Percentiles rank a stretch among this genome's conserved stretches.
Evolutionary conservation across 2,113 vertebrate genomes (phyloP).

Genomic region (Eublepharis macularius): DNA sequence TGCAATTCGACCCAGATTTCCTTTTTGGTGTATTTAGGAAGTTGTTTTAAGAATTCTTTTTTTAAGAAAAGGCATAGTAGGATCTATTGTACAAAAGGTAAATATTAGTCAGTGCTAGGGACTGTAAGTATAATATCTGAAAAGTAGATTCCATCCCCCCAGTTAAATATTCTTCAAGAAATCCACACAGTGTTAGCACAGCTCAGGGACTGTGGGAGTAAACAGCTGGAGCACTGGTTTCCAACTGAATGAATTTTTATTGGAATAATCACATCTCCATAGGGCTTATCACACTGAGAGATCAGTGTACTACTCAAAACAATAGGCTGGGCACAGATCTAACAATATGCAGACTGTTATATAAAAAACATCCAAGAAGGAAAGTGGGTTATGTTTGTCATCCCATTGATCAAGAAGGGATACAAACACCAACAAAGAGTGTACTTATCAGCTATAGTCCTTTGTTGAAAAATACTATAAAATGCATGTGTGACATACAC

Average conservation of each 20-base stretch:
- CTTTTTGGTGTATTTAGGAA: conserved; percentile 28
- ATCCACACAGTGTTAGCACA: conserved; percentile 70
- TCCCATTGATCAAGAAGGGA: conserved; percentile 48
- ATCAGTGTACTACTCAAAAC: conserved; percentile 79
- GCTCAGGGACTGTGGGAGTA: conserved; percentile 79
- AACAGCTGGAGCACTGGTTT: conserved; percentile 84
- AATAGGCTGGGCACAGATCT: conserved; percentile 69
- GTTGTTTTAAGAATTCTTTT: conserved; percentile 36
- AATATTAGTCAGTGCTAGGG: not conserved
- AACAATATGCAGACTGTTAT: conserved; percentile 54
- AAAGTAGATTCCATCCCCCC: conserved; percentile 57
- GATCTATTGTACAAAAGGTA: conserved; percentile 51
- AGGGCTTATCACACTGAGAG: conserved; percentile 80
- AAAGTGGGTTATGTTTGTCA: conserved; percentile 55
- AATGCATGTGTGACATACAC: conserved; percentile 62
- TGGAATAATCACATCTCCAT: conserved; percentile 83
- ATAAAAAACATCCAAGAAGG: conserved; percentile 39
- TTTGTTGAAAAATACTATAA: conserved; percentile 46
- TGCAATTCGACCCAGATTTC: conserved; percentile 39
- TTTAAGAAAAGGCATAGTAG: conserved; percentile 23
- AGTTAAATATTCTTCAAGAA: conserved; percentile 70
- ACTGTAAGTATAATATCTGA: conserved; percentile 59
- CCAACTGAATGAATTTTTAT: conserved; percentile 83
- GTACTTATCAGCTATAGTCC: conserved; percentile 43
- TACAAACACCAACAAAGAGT: conserved; percentile 48